Evolutionary conservation across 1,140 invertebrate species (phyloP), one percentile per base, ranked within the genome.

Genomic region (Lucilia sericata): DNA sequence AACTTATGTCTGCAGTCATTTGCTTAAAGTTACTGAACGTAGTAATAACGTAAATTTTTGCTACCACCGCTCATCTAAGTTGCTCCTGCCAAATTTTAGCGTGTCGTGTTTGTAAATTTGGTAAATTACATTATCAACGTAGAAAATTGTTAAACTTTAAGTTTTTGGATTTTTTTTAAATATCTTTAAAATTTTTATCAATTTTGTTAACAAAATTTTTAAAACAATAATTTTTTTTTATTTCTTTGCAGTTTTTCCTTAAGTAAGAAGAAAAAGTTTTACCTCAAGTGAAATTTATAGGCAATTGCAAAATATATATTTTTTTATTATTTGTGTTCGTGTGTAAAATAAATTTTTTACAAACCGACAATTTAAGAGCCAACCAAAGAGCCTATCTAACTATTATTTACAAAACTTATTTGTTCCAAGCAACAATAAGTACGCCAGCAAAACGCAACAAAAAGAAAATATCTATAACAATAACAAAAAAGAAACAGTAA

Each of bases 21-120:
- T 90, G 89, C 88, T 90, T 90, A 90, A 88, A 90, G 89, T 90
- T 90, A 90, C 89, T 90, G 89, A 90, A 90, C 89, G 89, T 86
- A 89, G 88, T 88, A 90, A 89, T 90, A 90, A 89, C 89, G 88
- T 88, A 86, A 87, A 86, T 86, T 80, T 84, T 74, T 70, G 70
- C 76, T 84, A 81, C 10, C 81, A 82, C 30, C 80, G 84, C 84
- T 87, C 78, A 51, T 30, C 51, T 78, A 78, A 87, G 87, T 78
- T 47, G 82, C 88, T 85, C 86, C 87, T 86, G 82, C 83, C 47
- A 49, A 83, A 74, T 34, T 78, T 81, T 49, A 34, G 30, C 74
- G 82, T 83, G 80, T 85, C 83, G 84, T 85, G 76, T 76, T 82
- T 30, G 83, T 74, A 74, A 51, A 70, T 83, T 55, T 83, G 80